Conservation (phyloP, 53 echinoderm and acorn worm species). For the Actinopyga echinites region DNA sequence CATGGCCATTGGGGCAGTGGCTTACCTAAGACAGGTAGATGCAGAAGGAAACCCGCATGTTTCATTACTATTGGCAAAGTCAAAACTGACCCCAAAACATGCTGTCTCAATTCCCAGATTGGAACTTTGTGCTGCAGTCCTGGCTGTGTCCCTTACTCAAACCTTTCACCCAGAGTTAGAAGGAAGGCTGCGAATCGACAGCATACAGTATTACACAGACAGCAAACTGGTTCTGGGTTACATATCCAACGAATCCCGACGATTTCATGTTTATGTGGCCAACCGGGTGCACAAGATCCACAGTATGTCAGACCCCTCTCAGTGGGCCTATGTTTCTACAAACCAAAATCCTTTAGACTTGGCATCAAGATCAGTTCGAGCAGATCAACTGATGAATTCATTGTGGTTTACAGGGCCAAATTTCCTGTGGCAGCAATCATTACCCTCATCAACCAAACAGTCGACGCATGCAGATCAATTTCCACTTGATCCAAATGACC, state of each 20-base stretch:
- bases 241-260: conserved; percentile 53
- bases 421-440: conserved; percentile 44
- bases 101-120: conserved; percentile 49
- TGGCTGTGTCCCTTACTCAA: conserved; percentile 31
- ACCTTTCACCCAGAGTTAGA: conserved; percentile 20
- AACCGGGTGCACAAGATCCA: conserved; percentile 62
- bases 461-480: neutral
- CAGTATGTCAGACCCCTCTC: conserved; percentile 34
- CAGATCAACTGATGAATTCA: conserved; percentile 18
- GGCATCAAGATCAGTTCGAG: conserved; percentile 42
- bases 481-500: conserved; percentile 26
- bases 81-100: conserved; percentile 36
- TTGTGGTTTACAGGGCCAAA: conserved; percentile 55
- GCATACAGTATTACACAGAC: conserved; percentile 17
- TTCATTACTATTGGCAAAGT: conserved; percentile 32
- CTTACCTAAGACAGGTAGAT: conserved; percentile 37
- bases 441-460: neutral
- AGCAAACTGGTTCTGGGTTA: conserved; percentile 62
- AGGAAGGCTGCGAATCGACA: neutral
- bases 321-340: conserved; percentile 58
- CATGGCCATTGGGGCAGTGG: conserved; percentile 54
- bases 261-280: conserved; percentile 64
- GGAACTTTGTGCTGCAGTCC: conserved; percentile 59
- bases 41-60: conserved; percentile 18
- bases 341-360: conserved; percentile 55